Base-by-base conservation (phyloP, 2,797 vertebrate genomes). In the Lepilemur ruficaudatus region DNA sequence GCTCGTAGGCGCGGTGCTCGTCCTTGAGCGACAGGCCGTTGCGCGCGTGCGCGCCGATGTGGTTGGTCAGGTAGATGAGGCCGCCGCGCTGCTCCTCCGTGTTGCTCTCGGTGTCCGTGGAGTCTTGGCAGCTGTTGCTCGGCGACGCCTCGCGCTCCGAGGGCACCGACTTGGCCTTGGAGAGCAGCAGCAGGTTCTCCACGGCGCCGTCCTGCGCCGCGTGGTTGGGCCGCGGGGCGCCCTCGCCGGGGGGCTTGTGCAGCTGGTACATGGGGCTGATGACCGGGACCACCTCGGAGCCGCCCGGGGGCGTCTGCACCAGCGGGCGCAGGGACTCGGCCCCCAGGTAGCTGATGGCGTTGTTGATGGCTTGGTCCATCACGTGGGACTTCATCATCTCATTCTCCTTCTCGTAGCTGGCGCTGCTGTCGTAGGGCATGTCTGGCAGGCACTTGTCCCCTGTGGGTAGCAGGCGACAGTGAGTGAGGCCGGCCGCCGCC, bases 311-410 rank as follows among this genome's bases (percentile, higher is more conserved):
- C 11, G 99, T 99, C 98, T 99, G 99, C 76, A 99, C 99, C 70
- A 99, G 98, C 0, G 99, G 99, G 52, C 99, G 99, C 97, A 99
- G 98, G 4, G 99, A 99, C 98, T 99, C 99, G 0, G 99, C 99
- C 50, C 99, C 99, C 93, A 99, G 98, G 98, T 99, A 99, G 96
- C 98, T 99, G 98, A 99, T 99, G 98, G 99, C 99, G 0, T 99
- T 99, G 98, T 99, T 99, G 98, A 99, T 99, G 98, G 99, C 99
- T 98, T 99, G 99, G 98, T 99, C 99, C 28, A 99, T 99, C 94
- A 99, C 99, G 0, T 99, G 99, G 0, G 99, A 99, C 98, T 99
- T 99, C 98, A 99, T 99, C 92, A 99, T 98, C 89, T 99, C 99
- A 0, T 98, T 99, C 87, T 99, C 99, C 96, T 99, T 99, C 98